phyloP scores from a whole-genome alignment of 2,888 invertebrate species.

The Hydrotaea cyrtoneurina region DNA sequence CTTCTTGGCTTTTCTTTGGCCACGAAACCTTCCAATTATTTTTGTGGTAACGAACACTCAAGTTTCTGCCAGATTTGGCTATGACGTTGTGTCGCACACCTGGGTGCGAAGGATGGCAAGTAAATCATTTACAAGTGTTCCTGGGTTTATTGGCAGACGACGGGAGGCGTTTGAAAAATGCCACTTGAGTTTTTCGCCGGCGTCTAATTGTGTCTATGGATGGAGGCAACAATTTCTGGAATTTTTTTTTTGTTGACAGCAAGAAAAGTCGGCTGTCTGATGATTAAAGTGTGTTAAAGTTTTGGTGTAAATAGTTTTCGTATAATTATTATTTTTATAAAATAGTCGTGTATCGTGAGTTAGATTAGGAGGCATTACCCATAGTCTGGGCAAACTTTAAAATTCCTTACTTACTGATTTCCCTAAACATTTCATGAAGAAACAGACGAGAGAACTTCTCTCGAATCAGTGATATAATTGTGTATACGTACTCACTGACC shows the following conservation, averaged over 20 bases:
- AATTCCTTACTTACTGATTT: no score
- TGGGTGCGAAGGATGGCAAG: neutral
- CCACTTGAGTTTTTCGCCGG: constrained; percentile 22
- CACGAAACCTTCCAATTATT: constrained; percentile 51
- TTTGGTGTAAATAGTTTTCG: neutral
- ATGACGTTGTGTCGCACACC: neutral
- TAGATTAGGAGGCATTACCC: no score
- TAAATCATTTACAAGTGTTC: constrained; percentile 16
- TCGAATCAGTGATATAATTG: no score
- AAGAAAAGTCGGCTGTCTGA: neutral
- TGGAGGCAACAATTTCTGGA: neutral
- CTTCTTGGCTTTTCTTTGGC: neutral
- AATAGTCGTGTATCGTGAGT: no score
- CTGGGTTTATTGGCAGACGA: neutral
- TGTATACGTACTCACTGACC: no score
- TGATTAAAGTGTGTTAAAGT: neutral
- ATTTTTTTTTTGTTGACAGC: constrained; percentile 8
- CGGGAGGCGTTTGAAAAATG: neutral
- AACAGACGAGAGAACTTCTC: no score
- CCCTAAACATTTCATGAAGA: no score
- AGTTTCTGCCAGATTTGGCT: neutral
- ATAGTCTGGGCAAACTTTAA: no score
- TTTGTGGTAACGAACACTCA: constrained; percentile 43
- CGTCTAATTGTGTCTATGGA: constrained; percentile 18
- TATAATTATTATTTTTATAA: neutral